Percentiles rank a stretch among this genome's conserved stretches.
phyloP scores from a whole-genome alignment of 2,888 invertebrate genomes.

The Ashinkailepas kermadecensis region DNA sequence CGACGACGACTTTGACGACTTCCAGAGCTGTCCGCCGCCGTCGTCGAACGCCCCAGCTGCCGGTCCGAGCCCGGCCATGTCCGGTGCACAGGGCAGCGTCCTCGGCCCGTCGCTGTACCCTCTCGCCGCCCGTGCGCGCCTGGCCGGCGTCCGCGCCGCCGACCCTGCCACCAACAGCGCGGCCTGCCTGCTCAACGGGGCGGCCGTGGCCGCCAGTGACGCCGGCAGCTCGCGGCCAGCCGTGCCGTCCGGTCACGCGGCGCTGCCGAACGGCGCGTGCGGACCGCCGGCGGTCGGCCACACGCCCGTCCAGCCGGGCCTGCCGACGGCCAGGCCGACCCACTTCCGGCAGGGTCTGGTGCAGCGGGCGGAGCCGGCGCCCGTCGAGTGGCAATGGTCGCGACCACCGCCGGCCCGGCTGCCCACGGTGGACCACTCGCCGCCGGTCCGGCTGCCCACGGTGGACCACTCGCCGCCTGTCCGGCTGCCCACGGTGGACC shows the following conservation, averaged over 20 bases:
- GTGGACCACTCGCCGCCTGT: too few species aligned
- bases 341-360: background rate
- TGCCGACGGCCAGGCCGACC: background rate
- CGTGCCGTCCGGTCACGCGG: background rate
- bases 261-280: background rate
- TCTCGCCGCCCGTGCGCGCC: too few species aligned
- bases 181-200: background rate
- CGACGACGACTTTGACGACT: slow-evolving; percentile 1
- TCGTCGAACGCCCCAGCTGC: background rate
- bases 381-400: too few species aligned
- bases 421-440: too few species aligned
- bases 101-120: too few species aligned
- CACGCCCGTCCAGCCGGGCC: background rate
- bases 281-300: background rate
- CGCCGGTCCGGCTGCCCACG: too few species aligned
- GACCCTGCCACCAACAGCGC: background rate
- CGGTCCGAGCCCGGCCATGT: too few species aligned
- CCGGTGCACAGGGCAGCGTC: too few species aligned
- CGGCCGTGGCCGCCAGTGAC: background rate
- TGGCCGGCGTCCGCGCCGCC: too few species aligned
- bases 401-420: background rate
- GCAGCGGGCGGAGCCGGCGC: background rate
- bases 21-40: slow-evolving; percentile 7
- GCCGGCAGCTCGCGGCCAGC: background rate
- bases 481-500: too few species aligned